These are phyloP conservation scores for Atopsyche davidsoni DNA, from an alignment of 1,140 invertebrate species.

Conservation along the genomic window DNA sequence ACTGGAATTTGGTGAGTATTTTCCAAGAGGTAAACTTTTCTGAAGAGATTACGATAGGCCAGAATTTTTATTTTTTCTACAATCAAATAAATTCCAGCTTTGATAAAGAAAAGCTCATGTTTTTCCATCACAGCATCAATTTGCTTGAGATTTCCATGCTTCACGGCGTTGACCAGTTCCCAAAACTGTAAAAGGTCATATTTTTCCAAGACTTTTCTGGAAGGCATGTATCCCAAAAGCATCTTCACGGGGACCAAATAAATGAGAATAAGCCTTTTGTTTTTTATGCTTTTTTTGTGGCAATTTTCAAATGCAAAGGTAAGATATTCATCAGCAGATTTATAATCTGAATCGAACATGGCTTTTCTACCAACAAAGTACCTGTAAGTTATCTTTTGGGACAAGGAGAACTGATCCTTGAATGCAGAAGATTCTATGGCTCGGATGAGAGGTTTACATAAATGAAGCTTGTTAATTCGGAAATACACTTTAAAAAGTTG, in stretches of 20 bases:
- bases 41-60: conserved; percentile 93
- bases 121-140: conserved; percentile 81
- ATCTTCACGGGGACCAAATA: conserved; percentile 97
- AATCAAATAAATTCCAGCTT: conserved; percentile 92
- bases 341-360: conserved; percentile 97
- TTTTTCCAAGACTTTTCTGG: conserved; percentile 69
- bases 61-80: conserved; percentile 94
- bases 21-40: conserved; percentile 84
- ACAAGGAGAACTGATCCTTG: conserved; percentile 81
- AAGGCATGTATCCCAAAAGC: conserved; percentile 89
- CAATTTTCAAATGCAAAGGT: conserved; percentile 91
- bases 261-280: conserved; percentile 90
- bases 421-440: conserved; percentile 89
- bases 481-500: conserved; percentile 98
- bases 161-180: conserved; percentile 80
- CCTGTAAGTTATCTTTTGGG: conserved; percentile 89
- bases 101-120: conserved; percentile 90
- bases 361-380: conserved; percentile 96
- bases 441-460: conserved; percentile 93
- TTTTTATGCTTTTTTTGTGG: conserved; percentile 72
- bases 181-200: conserved; percentile 89
- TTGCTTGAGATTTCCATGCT: conserved; percentile 78
- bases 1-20: conserved; percentile 91
- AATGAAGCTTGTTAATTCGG: conserved; percentile 91
- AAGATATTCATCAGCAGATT: conserved; percentile 83